Evolutionary conservation across 2,797 vertebrate genomes (phyloP).

Genomic region (Stomatorhinus walkeri): DNA sequence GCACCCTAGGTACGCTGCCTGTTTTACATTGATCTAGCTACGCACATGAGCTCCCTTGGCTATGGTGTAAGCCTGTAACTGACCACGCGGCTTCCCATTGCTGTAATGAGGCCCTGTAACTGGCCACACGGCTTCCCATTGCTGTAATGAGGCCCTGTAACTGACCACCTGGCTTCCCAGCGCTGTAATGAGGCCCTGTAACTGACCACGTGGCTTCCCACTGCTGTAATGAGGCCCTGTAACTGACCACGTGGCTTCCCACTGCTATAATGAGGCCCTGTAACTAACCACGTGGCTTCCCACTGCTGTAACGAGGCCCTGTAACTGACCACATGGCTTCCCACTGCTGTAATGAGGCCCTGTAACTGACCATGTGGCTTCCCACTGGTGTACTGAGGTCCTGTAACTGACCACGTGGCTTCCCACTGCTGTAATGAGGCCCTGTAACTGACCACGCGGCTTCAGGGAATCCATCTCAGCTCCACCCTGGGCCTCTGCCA

Average conservation of each 20-base stretch:
- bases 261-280: neutral
- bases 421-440: neutral
- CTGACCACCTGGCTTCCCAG: neutral
- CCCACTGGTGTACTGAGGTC: neutral
- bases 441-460: neutral
- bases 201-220: neutral
- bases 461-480: neutral
- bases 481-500: neutral
- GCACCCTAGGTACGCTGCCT: neutral
- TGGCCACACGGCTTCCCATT: neutral
- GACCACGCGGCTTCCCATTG: neutral
- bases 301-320: neutral
- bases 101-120: neutral
- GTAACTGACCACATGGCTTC: neutral
- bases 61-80: neutral
- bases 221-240: neutral
- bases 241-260: neutral
- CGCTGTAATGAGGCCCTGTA: neutral
- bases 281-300: neutral
- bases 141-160: neutral
- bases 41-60: neutral
- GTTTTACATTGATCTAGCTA: neutral
- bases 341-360: neutral
- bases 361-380: neutral
- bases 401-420: neutral